phyloP scores from a whole-genome alignment of 2,888 invertebrate genomes.

The Athripsodes cinereus region DNA sequence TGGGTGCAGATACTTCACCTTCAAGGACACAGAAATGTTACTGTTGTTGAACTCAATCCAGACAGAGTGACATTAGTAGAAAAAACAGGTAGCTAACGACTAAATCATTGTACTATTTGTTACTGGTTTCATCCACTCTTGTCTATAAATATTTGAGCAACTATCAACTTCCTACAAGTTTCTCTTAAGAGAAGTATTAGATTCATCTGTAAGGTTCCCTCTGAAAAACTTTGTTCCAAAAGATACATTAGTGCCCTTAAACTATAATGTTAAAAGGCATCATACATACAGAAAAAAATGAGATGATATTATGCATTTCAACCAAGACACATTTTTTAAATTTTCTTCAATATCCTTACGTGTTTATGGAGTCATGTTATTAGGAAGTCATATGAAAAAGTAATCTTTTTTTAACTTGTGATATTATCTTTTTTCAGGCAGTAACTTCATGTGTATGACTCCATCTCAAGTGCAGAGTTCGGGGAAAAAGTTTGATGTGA shows the following conservation, averaged over 20 bases:
- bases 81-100: constrained; percentile 42
- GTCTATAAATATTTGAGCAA: neutral
- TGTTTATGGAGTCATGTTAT: no score
- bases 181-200: no score
- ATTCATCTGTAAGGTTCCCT: no score
- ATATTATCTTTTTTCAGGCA: constrained; percentile 39
- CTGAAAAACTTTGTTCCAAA: no score
- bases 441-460: constrained; percentile 51
- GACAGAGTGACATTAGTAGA: constrained; percentile 45
- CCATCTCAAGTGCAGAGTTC: constrained; percentile 51
- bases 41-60: constrained; percentile 59
- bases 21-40: constrained; percentile 63
- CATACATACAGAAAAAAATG: no score
- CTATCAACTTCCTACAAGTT: no score
- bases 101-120: neutral
- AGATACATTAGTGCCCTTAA: neutral
- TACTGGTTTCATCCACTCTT: neutral
- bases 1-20: constrained; percentile 62
- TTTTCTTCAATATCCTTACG: no score
- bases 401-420: no score
- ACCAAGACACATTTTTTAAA: no score
- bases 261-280: no score
- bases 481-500: constrained; percentile 51
- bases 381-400: no score
- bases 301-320: no score